Evolutionary conservation across 2,888 invertebrate species (phyloP).

Genomic region (Sthenelais limicola): DNA sequence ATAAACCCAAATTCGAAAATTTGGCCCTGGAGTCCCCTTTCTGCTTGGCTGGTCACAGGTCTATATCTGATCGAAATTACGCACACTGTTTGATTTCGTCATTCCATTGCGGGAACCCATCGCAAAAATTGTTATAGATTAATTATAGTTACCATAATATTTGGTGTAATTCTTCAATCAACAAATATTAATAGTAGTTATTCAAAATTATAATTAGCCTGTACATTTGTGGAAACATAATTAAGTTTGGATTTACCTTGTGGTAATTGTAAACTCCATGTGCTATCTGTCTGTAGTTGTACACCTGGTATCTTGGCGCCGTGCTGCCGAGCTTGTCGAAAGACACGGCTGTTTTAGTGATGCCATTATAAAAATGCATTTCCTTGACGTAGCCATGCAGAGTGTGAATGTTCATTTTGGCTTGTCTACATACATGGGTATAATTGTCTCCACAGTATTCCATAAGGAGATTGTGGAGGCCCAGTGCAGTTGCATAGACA

Average conservation of each 20-base stretch:
- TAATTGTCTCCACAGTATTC: constrained; percentile 28
- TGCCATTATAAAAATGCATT: constrained; percentile 38
- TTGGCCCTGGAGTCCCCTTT: too few relatives aligned
- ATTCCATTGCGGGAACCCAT: too few relatives aligned
- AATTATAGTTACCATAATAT: too few relatives aligned
- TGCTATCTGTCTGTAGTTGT: constrained; percentile 26
- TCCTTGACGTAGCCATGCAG: constrained; percentile 34
- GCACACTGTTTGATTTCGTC: too few relatives aligned
- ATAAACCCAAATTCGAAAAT: too few relatives aligned
- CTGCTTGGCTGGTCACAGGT: too few relatives aligned
- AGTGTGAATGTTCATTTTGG: constrained; percentile 10
- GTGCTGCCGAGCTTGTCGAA: constrained; percentile 43
- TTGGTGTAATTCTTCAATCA: too few relatives aligned
- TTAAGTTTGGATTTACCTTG: constrained; percentile 26
- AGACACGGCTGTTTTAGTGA: constrained; percentile 37
- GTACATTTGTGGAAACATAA: too few relatives aligned
- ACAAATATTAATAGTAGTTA: too few relatives aligned
- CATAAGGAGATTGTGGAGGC: constrained; percentile 50
- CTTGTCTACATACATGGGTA: constrained; percentile 4
- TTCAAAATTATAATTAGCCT: too few relatives aligned
- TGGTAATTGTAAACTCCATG: neutral
- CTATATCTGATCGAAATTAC: too few relatives aligned
- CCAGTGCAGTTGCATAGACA: constrained; percentile 57
- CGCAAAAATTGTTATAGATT: too few relatives aligned
- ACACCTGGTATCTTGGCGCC: constrained; percentile 28